A percentile compares a stretch with the other conserved stretches of the same genome.
phyloP scores from a whole-genome alignment of 2,797 vertebrate species.

The Chromis chromis region DNA sequence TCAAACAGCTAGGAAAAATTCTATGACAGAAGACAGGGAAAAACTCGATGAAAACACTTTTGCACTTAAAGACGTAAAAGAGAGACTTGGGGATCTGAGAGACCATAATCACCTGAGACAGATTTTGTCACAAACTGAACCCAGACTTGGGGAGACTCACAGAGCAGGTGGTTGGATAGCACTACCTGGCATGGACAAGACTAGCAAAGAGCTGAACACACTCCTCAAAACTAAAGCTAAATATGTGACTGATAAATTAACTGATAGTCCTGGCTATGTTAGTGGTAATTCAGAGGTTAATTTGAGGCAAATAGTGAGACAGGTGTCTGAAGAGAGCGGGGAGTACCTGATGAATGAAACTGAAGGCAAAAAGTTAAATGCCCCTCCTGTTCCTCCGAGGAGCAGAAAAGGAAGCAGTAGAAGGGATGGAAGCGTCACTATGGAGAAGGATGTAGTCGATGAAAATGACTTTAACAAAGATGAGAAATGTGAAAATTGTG shows the following conservation, averaged over 20 bases:
- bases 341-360: conserved; percentile 29
- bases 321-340: conserved; percentile 46
- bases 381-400: conserved; percentile 72
- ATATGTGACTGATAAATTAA: conserved; percentile 25
- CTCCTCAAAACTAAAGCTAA: conserved; percentile 37
- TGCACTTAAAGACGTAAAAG: conserved; percentile 55
- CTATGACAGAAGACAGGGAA: conserved; percentile 19
- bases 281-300: conserved; percentile 7
- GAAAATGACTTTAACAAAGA: conserved; percentile 34
- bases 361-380: conserved; percentile 31
- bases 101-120: conserved; percentile 72
- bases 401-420: conserved; percentile 66
- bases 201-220: conserved; percentile 38
- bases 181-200: conserved; percentile 50
- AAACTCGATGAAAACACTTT: conserved; percentile 34
- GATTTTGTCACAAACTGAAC: conserved; percentile 74
- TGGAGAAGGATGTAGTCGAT: conserved; percentile 34
- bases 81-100: conserved; percentile 71
- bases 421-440: conserved; percentile 42
- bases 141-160: conserved; percentile 54
- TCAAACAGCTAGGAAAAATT: conserved; percentile 41
- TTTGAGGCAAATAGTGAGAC: conserved; percentile 25
- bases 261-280: conserved; percentile 12
- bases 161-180: conserved; percentile 51
- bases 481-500: conserved; percentile 27